Evolutionary conservation across 2,888 invertebrate genomes (phyloP), one percentile per base, ranked within the genome.

Genomic region (Caenorhabditis japonica): DNA sequence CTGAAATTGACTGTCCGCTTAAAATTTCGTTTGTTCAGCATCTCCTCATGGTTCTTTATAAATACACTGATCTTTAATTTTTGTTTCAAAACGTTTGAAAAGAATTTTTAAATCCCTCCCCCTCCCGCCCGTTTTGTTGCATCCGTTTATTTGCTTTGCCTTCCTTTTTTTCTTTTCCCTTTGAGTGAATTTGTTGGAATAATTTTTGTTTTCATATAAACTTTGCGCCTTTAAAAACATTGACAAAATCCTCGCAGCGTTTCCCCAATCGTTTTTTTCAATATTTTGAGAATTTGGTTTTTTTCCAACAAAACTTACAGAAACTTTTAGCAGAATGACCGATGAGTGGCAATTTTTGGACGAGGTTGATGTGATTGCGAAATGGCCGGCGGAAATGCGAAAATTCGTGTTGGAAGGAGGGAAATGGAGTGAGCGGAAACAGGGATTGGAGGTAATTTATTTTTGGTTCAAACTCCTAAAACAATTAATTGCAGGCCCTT

Each of bases 341-440:
- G 77, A 79, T 39, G 71, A 70, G 15, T 79, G 79, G 79, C 33
- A 39, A 8, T 69, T 59, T 53, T 17, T 79, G 47, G 76, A 79
- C 25, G 79, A 79, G 53, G 71, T 74, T 7, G 74, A 79, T 36
- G 79, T 76, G 33, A 39, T 79, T 8, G 56, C 59, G 23, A 61
- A 55, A 55, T 80, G 80, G 80, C 77, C 77, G 1, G 17, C 55
- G 4, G 76, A 77, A 19, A 49, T 56, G 34, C 44, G 64, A 19
- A 62, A 64, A 17, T 38, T 70, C 1, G 74, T 64, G 1, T 64
- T 78, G 3, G 75, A 74, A 53, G 58, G 69, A 13, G 68, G 69
- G 33, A 81, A 80, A 36, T 81, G 81, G 81, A 64, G 51, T 5
- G 81, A 80, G 47, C 70, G 81, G 33, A 75, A 68, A 25, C 78